Evolutionary conservation across 2,888 invertebrate genomes (phyloP), one percentile per base, ranked within the genome.

Genomic region (Caenorhabditis wallacei): DNA sequence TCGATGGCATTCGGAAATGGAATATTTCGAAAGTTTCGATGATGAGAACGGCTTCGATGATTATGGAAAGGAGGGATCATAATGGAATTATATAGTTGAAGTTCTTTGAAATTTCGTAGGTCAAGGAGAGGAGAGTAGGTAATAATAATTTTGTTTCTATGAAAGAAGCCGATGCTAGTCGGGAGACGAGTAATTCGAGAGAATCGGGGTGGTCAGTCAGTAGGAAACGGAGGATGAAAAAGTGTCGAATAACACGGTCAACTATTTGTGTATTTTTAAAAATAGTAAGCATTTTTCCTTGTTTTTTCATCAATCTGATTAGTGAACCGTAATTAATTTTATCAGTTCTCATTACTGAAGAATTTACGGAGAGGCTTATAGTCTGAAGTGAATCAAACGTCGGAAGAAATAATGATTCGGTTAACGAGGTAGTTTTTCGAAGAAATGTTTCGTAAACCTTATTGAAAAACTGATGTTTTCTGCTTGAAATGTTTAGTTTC

Each of bases 21-120:
- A 16, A 30, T 37, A 48, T 54, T 61, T 48, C 78, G 69, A 56
- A 22, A 68, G 43, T 76, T 76, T 1, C 78, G 78, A 35, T 78
- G 78, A 63, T 69, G 69, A 16, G 78, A 78, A 13, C 78, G 78
- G 35, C 78, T 78, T 54, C 76, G 59, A 24, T 66, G 68, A 24
- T 59, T 66, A 56, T 66, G 46, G 59, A 40, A 56, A 40, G 53
- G 20, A 46, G 48, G 66, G 40, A 64, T 59, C 30, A 59, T 51
- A 16, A 22, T 40, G 20, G 51, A 18, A 16, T 26, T 51, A 22
- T 40, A 70, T 57, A n/a, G 56, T 16, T 20, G 40, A 51, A 22
- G 20, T 16, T 20, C 13, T 54, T 40, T 13, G 57, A 26, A 43
- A 8, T 18, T 48, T 43, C 18, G n/a, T 48, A 48, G 37, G 30